Percentiles rank a stretch among this genome's conserved stretches.
Conservation (phyloP, 2,113 vertebrate genomes). For the Phyllopteryx taeniolatus region DNA sequence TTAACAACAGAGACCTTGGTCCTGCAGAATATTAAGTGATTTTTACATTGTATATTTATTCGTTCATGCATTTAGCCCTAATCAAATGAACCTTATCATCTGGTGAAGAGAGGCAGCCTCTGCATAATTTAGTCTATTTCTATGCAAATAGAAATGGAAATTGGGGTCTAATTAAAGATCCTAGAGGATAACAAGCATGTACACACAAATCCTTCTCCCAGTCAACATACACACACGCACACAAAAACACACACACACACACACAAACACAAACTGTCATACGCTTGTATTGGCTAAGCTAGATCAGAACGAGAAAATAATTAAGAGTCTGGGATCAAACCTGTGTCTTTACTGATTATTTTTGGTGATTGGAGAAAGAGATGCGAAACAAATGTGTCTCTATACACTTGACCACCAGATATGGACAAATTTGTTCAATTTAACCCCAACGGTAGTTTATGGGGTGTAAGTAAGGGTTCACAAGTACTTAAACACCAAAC, state of each 20-base stretch:
- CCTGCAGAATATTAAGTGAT: background rate
- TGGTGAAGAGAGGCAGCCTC: background rate
- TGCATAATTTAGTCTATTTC: conserved; percentile 10
- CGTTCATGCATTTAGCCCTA: conserved; percentile 6
- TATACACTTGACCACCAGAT: no score
- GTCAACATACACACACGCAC: background rate
- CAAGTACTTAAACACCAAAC: no score
- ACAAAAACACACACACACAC: background rate
- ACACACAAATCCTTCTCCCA: background rate
- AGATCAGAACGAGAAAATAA: background rate
- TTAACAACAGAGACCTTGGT: background rate
- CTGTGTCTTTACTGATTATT: background rate
- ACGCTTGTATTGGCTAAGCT: background rate
- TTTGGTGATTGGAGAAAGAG: background rate
- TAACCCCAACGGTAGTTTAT: no score
- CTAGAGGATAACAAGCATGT: conserved; percentile 2
- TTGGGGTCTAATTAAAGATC: conserved; percentile 8
- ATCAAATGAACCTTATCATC: conserved; percentile 2
- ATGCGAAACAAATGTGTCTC: background rate
- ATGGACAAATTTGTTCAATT: no score
- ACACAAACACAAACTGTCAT: background rate
- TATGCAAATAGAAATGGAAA: conserved; percentile 14
- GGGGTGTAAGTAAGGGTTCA: no score
- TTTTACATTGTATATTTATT: conserved; percentile 11
- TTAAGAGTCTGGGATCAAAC: background rate